These are phyloP conservation scores for Drosophila sucinea DNA, from an alignment of 1,140 invertebrate genomes.

Conservation along the genomic window DNA sequence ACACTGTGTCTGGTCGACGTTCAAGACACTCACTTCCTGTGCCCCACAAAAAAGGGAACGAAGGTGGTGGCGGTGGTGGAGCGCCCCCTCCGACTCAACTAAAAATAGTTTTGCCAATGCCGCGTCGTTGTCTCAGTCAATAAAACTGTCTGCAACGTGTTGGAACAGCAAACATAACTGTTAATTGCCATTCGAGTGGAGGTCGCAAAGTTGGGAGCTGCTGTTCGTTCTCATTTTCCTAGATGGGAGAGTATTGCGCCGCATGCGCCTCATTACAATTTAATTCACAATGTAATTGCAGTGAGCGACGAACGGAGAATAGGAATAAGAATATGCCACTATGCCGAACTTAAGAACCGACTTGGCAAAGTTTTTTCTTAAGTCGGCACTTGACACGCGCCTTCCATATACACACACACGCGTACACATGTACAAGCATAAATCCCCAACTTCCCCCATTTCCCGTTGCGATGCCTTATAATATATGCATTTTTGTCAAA, in stretches of 20 bases:
- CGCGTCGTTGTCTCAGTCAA: conserved; percentile 53
- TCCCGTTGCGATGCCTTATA: conserved; percentile 24
- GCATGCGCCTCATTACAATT: conserved; percentile 80
- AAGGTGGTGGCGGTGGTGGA: conserved; percentile 5
- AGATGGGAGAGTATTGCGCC: conserved; percentile 45
- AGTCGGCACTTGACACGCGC: conserved; percentile 71
- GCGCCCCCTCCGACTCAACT: conserved; percentile 25
- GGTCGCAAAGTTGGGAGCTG: background rate
- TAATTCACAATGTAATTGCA: conserved; percentile 81
- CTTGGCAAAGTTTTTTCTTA: conserved; percentile 56
- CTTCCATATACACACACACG: conserved; percentile 62
- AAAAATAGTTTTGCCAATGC: conserved; percentile 62
- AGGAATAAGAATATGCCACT: background rate
- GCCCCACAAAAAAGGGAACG: conserved; percentile 9
- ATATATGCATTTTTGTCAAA: conserved; percentile 68
- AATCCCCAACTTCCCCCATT: background rate
- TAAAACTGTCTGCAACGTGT: conserved; percentile 80
- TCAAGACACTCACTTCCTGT: conserved; percentile 49
- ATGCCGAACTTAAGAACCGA: conserved; percentile 16
- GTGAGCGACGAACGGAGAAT: conserved; percentile 24
- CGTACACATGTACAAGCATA: conserved; percentile 11
- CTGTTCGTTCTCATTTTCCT: conserved; percentile 62
- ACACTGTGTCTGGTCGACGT: conserved; percentile 14
- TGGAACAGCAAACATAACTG: conserved; percentile 76
- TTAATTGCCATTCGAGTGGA: conserved; percentile 72